phyloP scores from a whole-genome alignment of 2,888 invertebrate species.

The Aphodius granarius region DNA sequence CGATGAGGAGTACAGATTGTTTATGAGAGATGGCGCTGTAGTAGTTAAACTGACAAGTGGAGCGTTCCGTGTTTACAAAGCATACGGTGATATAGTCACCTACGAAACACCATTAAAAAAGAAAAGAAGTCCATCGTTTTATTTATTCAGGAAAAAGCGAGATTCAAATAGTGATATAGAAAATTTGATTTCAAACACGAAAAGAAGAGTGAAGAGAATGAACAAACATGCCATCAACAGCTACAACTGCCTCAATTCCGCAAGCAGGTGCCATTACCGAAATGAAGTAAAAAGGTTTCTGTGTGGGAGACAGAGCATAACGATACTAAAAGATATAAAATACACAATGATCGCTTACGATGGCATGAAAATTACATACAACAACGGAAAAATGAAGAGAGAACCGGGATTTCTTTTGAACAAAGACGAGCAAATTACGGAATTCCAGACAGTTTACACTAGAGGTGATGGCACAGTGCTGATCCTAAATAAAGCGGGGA shows the following conservation, averaged over 20 bases:
- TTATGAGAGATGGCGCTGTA: conserved; percentile 21
- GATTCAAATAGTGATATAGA: not conserved
- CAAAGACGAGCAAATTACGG: conserved; percentile 18
- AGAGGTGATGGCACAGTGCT: conserved; percentile 22
- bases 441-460: conserved; percentile 14
- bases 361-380: conserved; percentile 16
- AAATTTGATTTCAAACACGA: not conserved
- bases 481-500: conserved; percentile 23
- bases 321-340: conserved; percentile 16
- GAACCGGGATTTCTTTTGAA: conserved; percentile 9
- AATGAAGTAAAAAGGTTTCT: conserved; percentile 14
- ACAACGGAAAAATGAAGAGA: conserved; percentile 16
- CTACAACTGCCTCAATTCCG: not conserved
- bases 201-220: conserved; percentile 2
- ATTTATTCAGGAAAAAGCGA: conserved; percentile 1
- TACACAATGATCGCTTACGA: conserved; percentile 20
- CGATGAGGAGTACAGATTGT: conserved; percentile 23
- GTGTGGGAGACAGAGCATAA: conserved; percentile 1
- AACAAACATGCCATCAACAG: not conserved
- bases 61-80: conserved; percentile 15
- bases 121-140: not conserved
- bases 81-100: conserved; percentile 21
- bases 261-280: conserved; percentile 7
- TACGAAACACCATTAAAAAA: conserved; percentile 22
- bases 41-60: conserved; percentile 21